Evolutionary conservation across 2,113 vertebrate species (phyloP), one percentile per base, ranked within the genome.

Genomic region (Monopterus albus): DNA sequence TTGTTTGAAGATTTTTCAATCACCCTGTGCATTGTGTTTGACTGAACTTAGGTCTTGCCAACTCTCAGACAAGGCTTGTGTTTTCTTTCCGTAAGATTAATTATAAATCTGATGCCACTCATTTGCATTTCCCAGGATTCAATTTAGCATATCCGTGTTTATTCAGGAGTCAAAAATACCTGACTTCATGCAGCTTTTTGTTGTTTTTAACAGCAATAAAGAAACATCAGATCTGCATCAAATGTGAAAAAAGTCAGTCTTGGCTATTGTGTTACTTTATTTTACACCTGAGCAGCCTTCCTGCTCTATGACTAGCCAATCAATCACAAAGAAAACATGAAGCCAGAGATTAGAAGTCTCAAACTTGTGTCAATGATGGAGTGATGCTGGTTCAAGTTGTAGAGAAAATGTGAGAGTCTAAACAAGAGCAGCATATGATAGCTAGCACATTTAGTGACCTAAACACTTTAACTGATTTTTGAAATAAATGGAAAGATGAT

Each of bases 1-100:
- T 38, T 13, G 15, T 75, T 72, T 68, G 58, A 72, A 56, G 49
- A 64, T 49, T 82, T 82, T 85, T 76, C 83, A 79, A 45, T 82
- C 76, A 11, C 0, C 6, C 14, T 58, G 40, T 33, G 38, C 0
- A 53, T 6, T 49, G 29, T 38, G n/a, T 66, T 25, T 35, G 55
- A 26, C 25, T 73, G 43, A 72, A 43, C 64, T 43, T 38, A 26
- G 39, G 15, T 56, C 46, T 28, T n/a, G n/a, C n/a, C n/a, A n/a
- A n/a, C n/a, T n/a, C n/a, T n/a, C n/a, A n/a, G n/a, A n/a, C n/a
- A n/a, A n/a, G n/a, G n/a, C n/a, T n/a, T 59, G 20, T 2, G 55
- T 47, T 69, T 36, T 65, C 21, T 38, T 36, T 61, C 56, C 39
- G 20, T 21, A 40, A 53, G 74, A 71, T 59, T 28, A 71, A 66